A percentile compares a stretch with the other conserved stretches of the same genome.
phyloP scores from a whole-genome alignment of 2,113 vertebrate genomes.

The Tenrec ecaudatus region DNA sequence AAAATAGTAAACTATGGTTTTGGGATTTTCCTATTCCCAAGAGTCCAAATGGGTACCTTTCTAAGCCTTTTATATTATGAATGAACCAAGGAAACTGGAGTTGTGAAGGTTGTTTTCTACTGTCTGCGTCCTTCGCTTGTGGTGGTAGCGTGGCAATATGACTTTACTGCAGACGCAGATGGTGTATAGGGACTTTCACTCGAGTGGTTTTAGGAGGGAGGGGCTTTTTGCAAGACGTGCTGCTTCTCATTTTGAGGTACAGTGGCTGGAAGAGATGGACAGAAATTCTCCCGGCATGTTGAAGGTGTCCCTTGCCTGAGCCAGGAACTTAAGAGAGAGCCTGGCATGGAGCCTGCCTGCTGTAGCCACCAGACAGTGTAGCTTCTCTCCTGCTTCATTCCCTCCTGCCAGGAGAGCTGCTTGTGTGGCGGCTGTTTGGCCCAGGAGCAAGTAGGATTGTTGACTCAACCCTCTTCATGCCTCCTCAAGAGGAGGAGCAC shows the following conservation, averaged over 20 bases:
- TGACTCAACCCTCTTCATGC: conserved; percentile 64
- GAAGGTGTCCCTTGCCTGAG: neutral
- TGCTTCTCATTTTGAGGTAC: neutral
- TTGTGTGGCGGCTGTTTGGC: conserved; percentile 21
- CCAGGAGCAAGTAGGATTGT: conserved; percentile 52
- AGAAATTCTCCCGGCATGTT: neutral
- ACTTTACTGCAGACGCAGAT: neutral
- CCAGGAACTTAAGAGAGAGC: neutral
- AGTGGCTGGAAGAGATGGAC: neutral
- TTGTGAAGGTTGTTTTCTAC: conserved; percentile 83
- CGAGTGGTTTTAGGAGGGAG: neutral
- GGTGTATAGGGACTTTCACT: neutral
- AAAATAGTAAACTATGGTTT: conserved; percentile 89
- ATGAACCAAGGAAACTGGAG: conserved; percentile 84
- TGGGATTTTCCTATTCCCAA: conserved; percentile 87
- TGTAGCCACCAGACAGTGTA: neutral
- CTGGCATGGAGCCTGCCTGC: neutral
- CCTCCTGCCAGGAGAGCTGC: neutral
- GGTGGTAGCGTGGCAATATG: conserved; percentile 69
- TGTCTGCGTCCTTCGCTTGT: conserved; percentile 79
- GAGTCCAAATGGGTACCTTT: conserved; percentile 87
- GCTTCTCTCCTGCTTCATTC: neutral
- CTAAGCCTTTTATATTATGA: conserved; percentile 83
- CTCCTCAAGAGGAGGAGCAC: conserved; percentile 43
- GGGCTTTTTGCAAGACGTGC: neutral